phyloP scores from a whole-genome alignment of 92 coral and sea anemone species.

The Epizoanthus fatuus region DNA sequence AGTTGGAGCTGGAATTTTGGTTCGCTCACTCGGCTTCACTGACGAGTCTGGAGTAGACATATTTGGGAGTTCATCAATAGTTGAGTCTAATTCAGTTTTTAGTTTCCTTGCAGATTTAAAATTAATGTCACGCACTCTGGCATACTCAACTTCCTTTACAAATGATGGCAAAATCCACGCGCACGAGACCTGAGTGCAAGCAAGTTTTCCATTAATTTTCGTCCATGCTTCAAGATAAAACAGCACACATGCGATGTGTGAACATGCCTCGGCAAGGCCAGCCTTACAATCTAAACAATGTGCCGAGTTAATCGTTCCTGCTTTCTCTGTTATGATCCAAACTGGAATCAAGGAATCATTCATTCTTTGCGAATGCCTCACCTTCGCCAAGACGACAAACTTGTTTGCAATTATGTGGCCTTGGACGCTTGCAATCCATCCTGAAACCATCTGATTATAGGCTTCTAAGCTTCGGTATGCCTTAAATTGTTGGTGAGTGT shows the following conservation, averaged over 20 bases:
- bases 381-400: conserved; percentile 58
- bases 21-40: too few species aligned
- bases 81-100: conserved; percentile 3
- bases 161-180: conserved; percentile 23
- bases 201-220: conserved; percentile 16
- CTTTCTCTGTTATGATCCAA: conserved; percentile 49
- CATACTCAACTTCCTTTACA: conserved; percentile 37
- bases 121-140: conserved; percentile 32
- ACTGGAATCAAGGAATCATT: conserved; percentile 30
- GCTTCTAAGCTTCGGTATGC: too few species aligned
- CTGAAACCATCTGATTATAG: neutral
- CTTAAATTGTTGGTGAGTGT: too few species aligned
- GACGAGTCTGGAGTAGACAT: too few species aligned
- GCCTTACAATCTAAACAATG: conserved; percentile 35
- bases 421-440: conserved; percentile 41
- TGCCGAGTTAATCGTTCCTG: neutral
- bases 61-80: too few species aligned
- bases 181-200: conserved; percentile 42
- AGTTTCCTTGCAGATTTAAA: conserved; percentile 34
- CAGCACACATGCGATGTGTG: conserved; percentile 20
- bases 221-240: conserved; percentile 36
- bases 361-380: conserved; percentile 55
- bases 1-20: neutral
- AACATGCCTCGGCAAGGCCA: conserved; percentile 21
- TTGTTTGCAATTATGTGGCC: conserved; percentile 52